Percentiles rank a stretch among this genome's conserved stretches.
These are phyloP conservation scores for Loriculus beryllinus DNA, from an alignment of 2,797 vertebrate species.

Conservation along the genomic window DNA sequence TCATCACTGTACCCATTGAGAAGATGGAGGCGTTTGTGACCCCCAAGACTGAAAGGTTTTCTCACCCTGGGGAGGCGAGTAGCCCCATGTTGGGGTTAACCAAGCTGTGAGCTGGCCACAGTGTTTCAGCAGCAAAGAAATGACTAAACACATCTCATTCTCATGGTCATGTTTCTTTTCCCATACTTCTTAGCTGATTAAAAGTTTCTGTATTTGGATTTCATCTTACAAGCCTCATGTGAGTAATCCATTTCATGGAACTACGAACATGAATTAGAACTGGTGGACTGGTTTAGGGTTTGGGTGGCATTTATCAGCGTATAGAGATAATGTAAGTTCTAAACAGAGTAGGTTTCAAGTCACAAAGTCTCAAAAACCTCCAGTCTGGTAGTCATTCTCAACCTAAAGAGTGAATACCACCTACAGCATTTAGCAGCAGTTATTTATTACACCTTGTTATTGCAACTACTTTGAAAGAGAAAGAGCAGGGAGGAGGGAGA, in stretches of 20 bases:
- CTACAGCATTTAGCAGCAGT: not conserved
- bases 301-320: not conserved
- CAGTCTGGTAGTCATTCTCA: not conserved
- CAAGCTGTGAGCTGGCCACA: not conserved
- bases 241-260: conserved; percentile 37
- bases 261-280: not conserved
- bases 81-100: not conserved
- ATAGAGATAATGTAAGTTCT: not conserved
- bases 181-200: not conserved
- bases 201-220: conserved; percentile 19
- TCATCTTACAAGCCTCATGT: not conserved
- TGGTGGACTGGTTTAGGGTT: not conserved
- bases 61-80: not conserved
- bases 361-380: not conserved
- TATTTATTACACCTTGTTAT: not conserved
- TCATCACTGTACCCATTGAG: rapidly evolving
- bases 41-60: not conserved
- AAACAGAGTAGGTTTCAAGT: not conserved
- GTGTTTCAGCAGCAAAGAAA: not conserved
- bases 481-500: not conserved
- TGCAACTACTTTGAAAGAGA: not conserved
- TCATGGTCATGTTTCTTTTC: not conserved
- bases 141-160: not conserved
- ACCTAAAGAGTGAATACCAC: not conserved
- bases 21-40: rapidly evolving